Percentiles rank a stretch among this genome's conserved stretches.
Evolutionary conservation across 1,140 invertebrate genomes (phyloP).

Genomic region (Pentalonia nigronervosa): DNA sequence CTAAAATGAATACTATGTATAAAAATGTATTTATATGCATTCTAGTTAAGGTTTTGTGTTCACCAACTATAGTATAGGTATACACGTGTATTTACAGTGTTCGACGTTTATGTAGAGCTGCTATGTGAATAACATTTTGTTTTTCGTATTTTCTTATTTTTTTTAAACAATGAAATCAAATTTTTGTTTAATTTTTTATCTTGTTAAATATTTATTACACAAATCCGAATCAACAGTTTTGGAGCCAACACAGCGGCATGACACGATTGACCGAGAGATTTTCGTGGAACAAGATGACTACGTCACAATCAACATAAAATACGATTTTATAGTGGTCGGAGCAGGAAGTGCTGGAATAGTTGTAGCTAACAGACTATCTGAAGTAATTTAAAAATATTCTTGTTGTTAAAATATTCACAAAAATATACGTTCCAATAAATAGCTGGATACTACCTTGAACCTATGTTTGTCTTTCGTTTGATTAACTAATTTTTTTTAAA

Average conservation of each 20-base stretch:
- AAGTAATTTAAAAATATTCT: conserved; percentile 57
- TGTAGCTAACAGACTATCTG: conserved; percentile 66
- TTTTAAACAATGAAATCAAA: neutral
- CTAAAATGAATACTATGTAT: neutral
- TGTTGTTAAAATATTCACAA: neutral
- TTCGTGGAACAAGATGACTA: conserved; percentile 42
- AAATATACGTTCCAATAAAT: neutral
- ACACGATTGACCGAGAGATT: neutral
- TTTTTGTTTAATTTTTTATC: neutral
- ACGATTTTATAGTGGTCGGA: conserved; percentile 67
- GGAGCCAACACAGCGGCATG: no score
- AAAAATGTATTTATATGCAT: neutral
- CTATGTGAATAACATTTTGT: neutral
- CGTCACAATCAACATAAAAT: conserved; percentile 67
- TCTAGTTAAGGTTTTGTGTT: neutral
- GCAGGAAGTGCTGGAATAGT: conserved; percentile 68
- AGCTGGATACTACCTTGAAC: neutral
- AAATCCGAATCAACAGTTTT: neutral
- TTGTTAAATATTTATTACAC: neutral
- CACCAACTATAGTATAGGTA: neutral
- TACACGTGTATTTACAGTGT: neutral
- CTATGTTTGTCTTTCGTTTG: neutral
- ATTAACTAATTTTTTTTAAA: no score
- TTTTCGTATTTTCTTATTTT: neutral
- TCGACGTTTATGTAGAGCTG: no score